phyloP scores from a whole-genome alignment of 2,888 invertebrate species.

The Sphecodes monilicornis region DNA sequence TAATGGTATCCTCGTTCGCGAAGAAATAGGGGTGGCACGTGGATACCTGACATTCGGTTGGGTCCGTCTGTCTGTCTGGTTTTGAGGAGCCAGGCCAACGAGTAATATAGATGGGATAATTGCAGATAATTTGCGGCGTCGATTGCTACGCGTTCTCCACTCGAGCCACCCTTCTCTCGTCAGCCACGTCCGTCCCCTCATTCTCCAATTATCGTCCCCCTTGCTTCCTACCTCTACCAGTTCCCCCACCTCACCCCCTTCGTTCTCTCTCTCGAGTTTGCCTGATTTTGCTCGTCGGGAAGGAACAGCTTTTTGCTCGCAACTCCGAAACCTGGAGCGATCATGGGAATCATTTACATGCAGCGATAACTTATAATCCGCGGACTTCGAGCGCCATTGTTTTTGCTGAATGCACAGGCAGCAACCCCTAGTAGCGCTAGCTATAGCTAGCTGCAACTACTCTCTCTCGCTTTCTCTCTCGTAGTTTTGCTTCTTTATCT shows the following conservation, averaged over 20 bases:
- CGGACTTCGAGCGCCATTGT: constrained; percentile 45
- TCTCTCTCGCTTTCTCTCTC: background rate
- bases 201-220: constrained; percentile 67
- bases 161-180: constrained; percentile 66
- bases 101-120: constrained; percentile 73
- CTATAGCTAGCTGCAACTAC: constrained; percentile 9
- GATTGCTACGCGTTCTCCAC: constrained; percentile 72
- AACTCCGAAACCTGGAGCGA: constrained; percentile 44
- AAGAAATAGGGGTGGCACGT: constrained; percentile 45
- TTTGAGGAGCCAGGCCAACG: constrained; percentile 60
- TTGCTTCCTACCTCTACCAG: constrained; percentile 59
- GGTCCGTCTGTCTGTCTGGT: constrained; percentile 59
- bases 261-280: constrained; percentile 56
- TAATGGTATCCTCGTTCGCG: constrained; percentile 25
- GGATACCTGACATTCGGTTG: constrained; percentile 61
- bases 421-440: background rate
- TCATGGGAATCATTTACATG: constrained; percentile 62
- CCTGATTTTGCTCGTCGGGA: constrained; percentile 64
- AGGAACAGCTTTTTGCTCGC: constrained; percentile 57
- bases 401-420: constrained; percentile 20
- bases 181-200: constrained; percentile 55
- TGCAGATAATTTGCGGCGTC: constrained; percentile 74
- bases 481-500: constrained; percentile 38
- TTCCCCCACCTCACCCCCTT: constrained; percentile 45
- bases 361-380: constrained; percentile 52